A percentile compares a stretch with the other conserved stretches of the same genome.
phyloP scores from a whole-genome alignment of 2,888 invertebrate species.

The Apodemia hepburni region DNA sequence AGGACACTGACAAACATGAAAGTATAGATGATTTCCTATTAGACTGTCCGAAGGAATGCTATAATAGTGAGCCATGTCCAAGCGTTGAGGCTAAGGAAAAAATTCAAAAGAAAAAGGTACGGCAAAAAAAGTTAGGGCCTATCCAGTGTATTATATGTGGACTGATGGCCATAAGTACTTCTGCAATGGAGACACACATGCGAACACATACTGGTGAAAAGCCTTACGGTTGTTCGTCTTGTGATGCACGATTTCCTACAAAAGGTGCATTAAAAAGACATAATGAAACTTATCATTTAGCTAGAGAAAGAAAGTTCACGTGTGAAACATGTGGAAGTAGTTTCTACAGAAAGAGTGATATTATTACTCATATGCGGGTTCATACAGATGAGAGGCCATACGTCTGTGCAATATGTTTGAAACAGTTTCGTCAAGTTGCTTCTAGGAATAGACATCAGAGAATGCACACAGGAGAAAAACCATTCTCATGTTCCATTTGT shows the following conservation, averaged over 20 bases:
- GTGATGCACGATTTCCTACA: conserved; percentile 48
- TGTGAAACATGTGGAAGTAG: conserved; percentile 69
- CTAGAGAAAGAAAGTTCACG: conserved; percentile 55
- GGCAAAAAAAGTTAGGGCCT: conserved; percentile 43
- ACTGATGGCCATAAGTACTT: conserved; percentile 45
- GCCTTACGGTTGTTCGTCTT: conserved; percentile 53
- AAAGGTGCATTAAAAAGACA: conserved; percentile 61
- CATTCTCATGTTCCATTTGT: conserved; percentile 58
- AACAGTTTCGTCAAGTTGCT: conserved; percentile 56
- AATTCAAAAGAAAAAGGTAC: conserved; percentile 36
- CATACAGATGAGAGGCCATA: conserved; percentile 66
- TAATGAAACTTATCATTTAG: conserved; percentile 46
- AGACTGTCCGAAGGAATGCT: conserved; percentile 27
- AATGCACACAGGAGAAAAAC: conserved; percentile 66
- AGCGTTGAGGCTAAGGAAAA: conserved; percentile 27
- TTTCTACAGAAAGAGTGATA: conserved; percentile 60
- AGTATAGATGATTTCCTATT: conserved; percentile 29
- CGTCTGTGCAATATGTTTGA: conserved; percentile 54
- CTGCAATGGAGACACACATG: conserved; percentile 61
- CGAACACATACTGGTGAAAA: conserved; percentile 66
- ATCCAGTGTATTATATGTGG: conserved; percentile 60
- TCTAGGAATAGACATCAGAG: conserved; percentile 64
- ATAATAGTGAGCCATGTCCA: conserved; percentile 18
- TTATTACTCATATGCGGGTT: conserved; percentile 60
- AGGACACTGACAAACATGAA: conserved; percentile 28